Percentiles rank a stretch among this genome's conserved stretches.
Evolutionary conservation across 2,888 invertebrate genomes (phyloP).

Genomic region (Nasonia oneida): DNA sequence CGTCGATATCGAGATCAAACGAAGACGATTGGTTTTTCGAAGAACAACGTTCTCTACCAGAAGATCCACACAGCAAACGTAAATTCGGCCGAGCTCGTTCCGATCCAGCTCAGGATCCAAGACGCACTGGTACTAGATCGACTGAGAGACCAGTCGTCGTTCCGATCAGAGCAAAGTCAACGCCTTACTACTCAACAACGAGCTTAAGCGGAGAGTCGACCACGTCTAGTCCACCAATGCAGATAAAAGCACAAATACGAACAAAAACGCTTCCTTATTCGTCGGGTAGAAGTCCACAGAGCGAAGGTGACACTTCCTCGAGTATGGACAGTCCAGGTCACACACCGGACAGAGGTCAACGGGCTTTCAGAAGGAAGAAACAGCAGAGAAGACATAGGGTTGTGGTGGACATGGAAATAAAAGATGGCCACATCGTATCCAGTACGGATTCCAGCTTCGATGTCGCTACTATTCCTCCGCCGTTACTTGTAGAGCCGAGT

Average conservation of each 20-base stretch:
- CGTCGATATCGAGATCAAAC: conserved; percentile 68
- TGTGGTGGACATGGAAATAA: conserved; percentile 77
- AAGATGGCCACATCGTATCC: conserved; percentile 78
- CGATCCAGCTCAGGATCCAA: conserved; percentile 68
- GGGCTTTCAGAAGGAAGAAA: conserved; percentile 76
- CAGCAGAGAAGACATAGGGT: conserved; percentile 77
- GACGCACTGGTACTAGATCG: conserved; percentile 78
- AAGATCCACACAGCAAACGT: conserved; percentile 60
- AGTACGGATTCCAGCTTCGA: conserved; percentile 88
- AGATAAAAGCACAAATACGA: conserved; percentile 75
- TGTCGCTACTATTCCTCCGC: conserved; percentile 88
- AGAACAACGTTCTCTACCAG: conserved; percentile 65
- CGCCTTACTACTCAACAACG: conserved; percentile 79
- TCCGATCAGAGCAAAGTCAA: conserved; percentile 76
- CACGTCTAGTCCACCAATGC: conserved; percentile 78
- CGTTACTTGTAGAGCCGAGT: conserved; percentile 84
- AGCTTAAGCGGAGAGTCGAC: conserved; percentile 84
- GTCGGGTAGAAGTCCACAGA: conserved; percentile 75
- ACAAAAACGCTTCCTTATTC: conserved; percentile 77
- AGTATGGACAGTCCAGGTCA: conserved; percentile 78
- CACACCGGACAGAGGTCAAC: conserved; percentile 75
- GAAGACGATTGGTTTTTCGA: conserved; percentile 75
- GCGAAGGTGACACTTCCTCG: conserved; percentile 78
- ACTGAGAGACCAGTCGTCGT: conserved; percentile 81
- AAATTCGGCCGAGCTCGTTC: conserved; percentile 70